These are phyloP conservation scores for Anguilla megastoma DNA, from an alignment of 2,797 vertebrate genomes.

Conservation along the genomic window DNA sequence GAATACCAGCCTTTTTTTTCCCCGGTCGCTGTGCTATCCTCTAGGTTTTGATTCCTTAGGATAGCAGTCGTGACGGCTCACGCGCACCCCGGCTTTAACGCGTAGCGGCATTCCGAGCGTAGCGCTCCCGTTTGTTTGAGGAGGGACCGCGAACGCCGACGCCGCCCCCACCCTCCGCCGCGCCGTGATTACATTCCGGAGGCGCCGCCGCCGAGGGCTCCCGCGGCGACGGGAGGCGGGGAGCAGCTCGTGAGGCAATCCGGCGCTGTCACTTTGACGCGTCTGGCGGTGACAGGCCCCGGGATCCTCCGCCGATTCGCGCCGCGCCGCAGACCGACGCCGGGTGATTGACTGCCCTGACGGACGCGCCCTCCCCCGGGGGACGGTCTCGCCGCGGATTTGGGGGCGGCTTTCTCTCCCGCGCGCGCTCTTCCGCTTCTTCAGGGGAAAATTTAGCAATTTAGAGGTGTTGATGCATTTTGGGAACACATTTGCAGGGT, in stretches of 20 bases:
- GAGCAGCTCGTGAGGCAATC: constrained; percentile 11
- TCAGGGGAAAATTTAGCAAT: neutral
- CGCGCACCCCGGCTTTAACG: neutral
- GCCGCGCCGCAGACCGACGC: constrained; percentile 30
- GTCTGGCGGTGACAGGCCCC: constrained; percentile 24
- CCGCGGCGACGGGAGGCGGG: neutral
- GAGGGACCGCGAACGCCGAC: neutral
- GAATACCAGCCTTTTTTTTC: too few relatives aligned
- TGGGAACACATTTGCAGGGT: constrained; percentile 21
- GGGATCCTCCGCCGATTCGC: constrained; percentile 28
- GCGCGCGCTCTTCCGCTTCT: neutral
- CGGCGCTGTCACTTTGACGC: constrained; percentile 29
- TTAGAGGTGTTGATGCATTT: constrained; percentile 3
- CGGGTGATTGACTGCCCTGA: constrained; percentile 48
- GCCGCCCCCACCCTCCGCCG: neutral
- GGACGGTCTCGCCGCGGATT: constrained; percentile 22
- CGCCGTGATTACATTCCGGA: constrained; percentile 43
- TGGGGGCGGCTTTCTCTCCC: neutral
- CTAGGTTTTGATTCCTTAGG: neutral
- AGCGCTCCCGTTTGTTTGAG: neutral
- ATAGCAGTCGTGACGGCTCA: neutral
- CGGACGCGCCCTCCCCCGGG: constrained; percentile 30
- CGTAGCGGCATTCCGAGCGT: neutral
- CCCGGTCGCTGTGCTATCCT: neutral
- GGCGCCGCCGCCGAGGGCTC: neutral